Base-by-base conservation (phyloP, 2,113 vertebrate genomes). In the Tangachromis dhanisi region DNA sequence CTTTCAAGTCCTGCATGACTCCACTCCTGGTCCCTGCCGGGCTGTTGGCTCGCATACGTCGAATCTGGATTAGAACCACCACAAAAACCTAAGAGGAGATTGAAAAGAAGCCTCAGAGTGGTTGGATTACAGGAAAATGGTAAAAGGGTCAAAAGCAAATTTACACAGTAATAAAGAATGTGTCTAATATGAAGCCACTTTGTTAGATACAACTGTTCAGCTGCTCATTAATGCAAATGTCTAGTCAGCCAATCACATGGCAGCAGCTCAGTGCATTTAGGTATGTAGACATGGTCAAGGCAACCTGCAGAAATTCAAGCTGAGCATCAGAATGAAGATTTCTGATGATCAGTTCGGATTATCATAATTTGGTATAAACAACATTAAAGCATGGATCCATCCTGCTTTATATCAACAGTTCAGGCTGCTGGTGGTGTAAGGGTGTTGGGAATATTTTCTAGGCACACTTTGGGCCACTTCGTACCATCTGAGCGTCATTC, bases 61-160 rank as follows among this genome's bases (percentile, higher is more conserved):
- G 96, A 76, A 98, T 96, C 95, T 99, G 97, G 61, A 97, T 88
- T 79, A 99, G 92, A 87, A 99, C 97, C 68, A 96, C 96, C 85
- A 97, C 92, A 91, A 98, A 99, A 90, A 98, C 88, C 95, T 96
- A 14, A 29, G 38, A 73, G 7, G 11, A 80, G 19, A 51, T 63
- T 26, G 1, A 83, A 57, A 68, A 26, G 10, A 55, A 19, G 19
- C 42, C 6, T 55, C 24, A 8, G 4, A 29, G 31, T 12, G 11
- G 57, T 29, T 51, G 8, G 17, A 2, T 42, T 29, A 21, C 12
- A 35, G 14, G 26, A 8, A 31, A 33, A 40, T 9, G 5, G 8
- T 14, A 11, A 31, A 6, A 13, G 21, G 21, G 8, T 11, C 31
- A 45, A 55, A 24, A 11, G 16, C 71, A 76, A 78, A 49, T 78